These are phyloP conservation scores for Congeria kusceri DNA, from an alignment of 2,888 invertebrate genomes.

Conservation along the genomic window DNA sequence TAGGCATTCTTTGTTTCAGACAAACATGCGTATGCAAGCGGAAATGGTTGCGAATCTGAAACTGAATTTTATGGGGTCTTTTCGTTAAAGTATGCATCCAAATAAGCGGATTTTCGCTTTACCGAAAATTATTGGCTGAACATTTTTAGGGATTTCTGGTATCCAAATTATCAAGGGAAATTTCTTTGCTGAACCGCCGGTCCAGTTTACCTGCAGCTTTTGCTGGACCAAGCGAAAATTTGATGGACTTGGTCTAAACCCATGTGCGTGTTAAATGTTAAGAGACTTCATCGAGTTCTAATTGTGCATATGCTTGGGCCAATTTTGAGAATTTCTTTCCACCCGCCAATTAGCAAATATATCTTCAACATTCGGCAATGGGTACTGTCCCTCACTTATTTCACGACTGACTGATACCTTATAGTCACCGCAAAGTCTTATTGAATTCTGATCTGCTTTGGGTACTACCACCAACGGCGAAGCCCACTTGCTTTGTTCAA, in stretches of 20 bases:
- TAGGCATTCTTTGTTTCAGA: too few species aligned
- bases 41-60: too few species aligned
- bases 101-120: too few species aligned
- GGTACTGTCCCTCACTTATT: constrained; percentile 70
- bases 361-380: constrained; percentile 57
- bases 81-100: too few species aligned
- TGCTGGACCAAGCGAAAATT: too few species aligned
- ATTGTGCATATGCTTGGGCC: constrained; percentile 52
- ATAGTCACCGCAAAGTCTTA: constrained; percentile 61
- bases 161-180: too few species aligned
- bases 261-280: constrained; percentile 60
- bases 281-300: constrained; percentile 43
- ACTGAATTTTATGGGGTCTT: too few species aligned
- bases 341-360: constrained; percentile 56
- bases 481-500: constrained; percentile 60
- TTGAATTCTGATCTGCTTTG: constrained; percentile 37
- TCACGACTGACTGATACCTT: constrained; percentile 70
- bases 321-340: constrained; percentile 58
- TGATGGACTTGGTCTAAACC: constrained; percentile 50
- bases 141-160: too few species aligned
- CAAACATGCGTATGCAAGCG: too few species aligned
- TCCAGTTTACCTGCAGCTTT: too few species aligned
- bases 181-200: too few species aligned
- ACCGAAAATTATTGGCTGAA: too few species aligned
- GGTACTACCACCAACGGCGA: constrained; percentile 63